Conservation (phyloP, 92 coral and sea anemone genomes). For the Palythoa grandis region DNA sequence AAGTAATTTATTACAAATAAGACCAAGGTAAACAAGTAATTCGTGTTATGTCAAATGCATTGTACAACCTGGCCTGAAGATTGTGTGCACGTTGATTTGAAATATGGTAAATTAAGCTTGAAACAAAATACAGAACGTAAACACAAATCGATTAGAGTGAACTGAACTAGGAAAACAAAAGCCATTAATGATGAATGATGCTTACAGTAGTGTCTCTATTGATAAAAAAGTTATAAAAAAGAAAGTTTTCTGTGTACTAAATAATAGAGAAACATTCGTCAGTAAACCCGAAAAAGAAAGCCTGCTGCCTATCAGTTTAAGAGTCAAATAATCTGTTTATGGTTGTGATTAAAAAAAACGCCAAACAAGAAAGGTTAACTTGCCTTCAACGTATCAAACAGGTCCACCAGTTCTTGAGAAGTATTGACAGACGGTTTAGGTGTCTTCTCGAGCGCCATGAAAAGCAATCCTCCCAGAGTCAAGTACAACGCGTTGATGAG, state of each 20-base stretch:
- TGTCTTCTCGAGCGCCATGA: slow-evolving; percentile 71
- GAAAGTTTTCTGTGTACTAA: no score
- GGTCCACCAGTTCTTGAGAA: slow-evolving; percentile 75
- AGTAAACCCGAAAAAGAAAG: no score
- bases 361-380: background rate
- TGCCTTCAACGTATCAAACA: slow-evolving; percentile 78
- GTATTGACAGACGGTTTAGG: slow-evolving; percentile 62
- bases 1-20: background rate
- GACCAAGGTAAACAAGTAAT: background rate
- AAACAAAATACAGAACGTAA: background rate
- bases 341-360: no score
- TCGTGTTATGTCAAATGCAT: no score
- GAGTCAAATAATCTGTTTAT: no score
- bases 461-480: slow-evolving; percentile 75
- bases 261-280: no score
- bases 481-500: slow-evolving; percentile 71
- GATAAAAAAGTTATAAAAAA: background rate
- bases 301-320: no score
- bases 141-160: background rate
- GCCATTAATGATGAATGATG: background rate
- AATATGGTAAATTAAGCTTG: background rate
- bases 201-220: background rate
- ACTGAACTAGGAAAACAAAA: background rate
- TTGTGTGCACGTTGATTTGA: no score
- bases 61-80: no score